These are phyloP conservation scores for Babylonia areolata DNA, from an alignment of 1,140 invertebrate species.

Conservation along the genomic window DNA sequence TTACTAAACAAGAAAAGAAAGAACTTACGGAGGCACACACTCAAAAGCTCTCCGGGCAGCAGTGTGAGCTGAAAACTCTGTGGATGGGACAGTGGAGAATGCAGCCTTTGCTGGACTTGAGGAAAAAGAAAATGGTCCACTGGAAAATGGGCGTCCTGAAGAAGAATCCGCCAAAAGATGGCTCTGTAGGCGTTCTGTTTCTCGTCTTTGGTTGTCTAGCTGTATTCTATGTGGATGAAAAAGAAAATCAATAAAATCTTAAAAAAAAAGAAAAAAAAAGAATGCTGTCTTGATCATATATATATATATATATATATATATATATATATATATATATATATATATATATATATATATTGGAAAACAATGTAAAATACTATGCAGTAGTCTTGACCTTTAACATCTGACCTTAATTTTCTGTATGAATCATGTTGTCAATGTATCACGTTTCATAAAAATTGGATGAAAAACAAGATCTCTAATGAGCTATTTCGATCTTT, in stretches of 20 bases:
- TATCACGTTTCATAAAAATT: too few relatives aligned
- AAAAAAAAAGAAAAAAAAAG: too few relatives aligned
- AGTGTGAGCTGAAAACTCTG: slow-evolving; percentile 53
- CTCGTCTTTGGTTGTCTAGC: slow-evolving; percentile 65
- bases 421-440: too few relatives aligned
- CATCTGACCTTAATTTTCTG: too few relatives aligned
- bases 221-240: slow-evolving; percentile 54
- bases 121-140: slow-evolving; percentile 19
- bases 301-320: background rate
- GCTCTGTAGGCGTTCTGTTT: slow-evolving; percentile 64
- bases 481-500: too few relatives aligned
- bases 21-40: slow-evolving; percentile 64
- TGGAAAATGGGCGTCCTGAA: background rate
- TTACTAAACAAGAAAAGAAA: background rate
- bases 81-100: slow-evolving; percentile 62
- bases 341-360: too few relatives aligned
- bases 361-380: too few relatives aligned
- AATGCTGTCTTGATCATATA: background rate
- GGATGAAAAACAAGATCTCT: too few relatives aligned
- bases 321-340: too few relatives aligned
- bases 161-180: slow-evolving; percentile 58
- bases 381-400: too few relatives aligned
- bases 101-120: slow-evolving; percentile 61
- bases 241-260: too few relatives aligned
- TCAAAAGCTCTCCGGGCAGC: slow-evolving; percentile 54